Conservation (phyloP, 30 jellyfish, hydroid and myxozoan species). For the Hydractinia symbiolongicarpus region DNA sequence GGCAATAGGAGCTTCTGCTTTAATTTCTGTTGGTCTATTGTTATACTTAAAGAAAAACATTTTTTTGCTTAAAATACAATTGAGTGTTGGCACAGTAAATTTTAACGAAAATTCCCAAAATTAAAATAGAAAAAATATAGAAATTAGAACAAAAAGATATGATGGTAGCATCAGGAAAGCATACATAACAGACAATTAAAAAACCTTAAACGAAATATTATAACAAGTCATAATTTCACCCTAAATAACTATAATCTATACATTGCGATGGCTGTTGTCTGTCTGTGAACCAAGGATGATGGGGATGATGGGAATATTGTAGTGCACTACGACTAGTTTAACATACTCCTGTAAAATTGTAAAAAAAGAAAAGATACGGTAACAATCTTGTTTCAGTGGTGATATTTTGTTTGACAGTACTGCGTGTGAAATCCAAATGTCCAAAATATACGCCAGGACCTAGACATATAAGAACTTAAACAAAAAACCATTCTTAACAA, state of each 20-base stretch:
- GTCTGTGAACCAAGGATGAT: too few relatives aligned
- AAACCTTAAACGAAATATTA: neutral
- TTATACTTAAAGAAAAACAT: neutral
- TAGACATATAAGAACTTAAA: slow-evolving; percentile 6
- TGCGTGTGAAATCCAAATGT: slow-evolving; percentile 56
- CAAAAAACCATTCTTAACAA: neutral
- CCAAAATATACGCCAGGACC: slow-evolving; percentile 97
- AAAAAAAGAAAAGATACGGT: slow-evolving; percentile 59
- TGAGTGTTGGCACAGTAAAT: too few relatives aligned
- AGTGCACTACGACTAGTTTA: too few relatives aligned
- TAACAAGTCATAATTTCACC: neutral
- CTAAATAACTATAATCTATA: neutral
- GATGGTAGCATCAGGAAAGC: neutral
- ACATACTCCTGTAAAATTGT: neutral
- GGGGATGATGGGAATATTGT: too few relatives aligned
- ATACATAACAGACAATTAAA: neutral
- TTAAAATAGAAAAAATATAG: neutral
- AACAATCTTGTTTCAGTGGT: slow-evolving; percentile 68
- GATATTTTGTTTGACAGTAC: slow-evolving; percentile 40
- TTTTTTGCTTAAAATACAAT: too few relatives aligned
- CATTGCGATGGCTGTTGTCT: neutral
- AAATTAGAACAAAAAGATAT: neutral
- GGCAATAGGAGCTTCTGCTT: slow-evolving; percentile 62
- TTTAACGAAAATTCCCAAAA: too few relatives aligned
- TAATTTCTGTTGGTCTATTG: slow-evolving; percentile 68